Evolutionary conservation across 2,113 vertebrate species (phyloP).

Genomic region (Mustelus asterias): DNA sequence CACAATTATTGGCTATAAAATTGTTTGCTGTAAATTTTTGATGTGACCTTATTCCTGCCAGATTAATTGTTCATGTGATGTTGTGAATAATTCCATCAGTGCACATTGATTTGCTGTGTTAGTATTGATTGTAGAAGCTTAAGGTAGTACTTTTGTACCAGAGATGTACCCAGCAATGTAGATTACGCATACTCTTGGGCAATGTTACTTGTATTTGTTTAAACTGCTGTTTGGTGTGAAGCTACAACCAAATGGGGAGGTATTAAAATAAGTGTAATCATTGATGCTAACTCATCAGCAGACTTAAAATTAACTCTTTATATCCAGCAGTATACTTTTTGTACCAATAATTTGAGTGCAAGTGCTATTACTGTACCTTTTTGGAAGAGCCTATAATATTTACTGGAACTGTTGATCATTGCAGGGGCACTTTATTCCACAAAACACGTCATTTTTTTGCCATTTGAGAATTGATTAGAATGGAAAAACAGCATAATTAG

Average conservation of each 20-base stretch:
- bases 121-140: not conserved
- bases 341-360: not conserved
- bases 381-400: not conserved
- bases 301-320: not conserved
- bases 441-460: not conserved
- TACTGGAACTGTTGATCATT: not conserved
- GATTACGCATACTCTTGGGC: not conserved
- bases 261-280: not conserved
- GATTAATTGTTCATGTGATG: not conserved
- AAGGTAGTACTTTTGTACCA: not conserved
- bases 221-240: not conserved
- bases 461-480: not conserved
- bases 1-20: not conserved
- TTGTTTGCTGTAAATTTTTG: not conserved
- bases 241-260: not conserved
- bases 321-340: not conserved
- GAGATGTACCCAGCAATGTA: not conserved
- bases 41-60: not conserved
- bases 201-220: not conserved
- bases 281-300: not conserved
- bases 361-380: not conserved
- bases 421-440: not conserved
- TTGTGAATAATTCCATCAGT: not conserved
- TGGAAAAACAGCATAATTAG: not conserved
- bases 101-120: not conserved